Conservation (phyloP, 1,140 invertebrate genomes). For the Yoshiicerus persimilis region DNA sequence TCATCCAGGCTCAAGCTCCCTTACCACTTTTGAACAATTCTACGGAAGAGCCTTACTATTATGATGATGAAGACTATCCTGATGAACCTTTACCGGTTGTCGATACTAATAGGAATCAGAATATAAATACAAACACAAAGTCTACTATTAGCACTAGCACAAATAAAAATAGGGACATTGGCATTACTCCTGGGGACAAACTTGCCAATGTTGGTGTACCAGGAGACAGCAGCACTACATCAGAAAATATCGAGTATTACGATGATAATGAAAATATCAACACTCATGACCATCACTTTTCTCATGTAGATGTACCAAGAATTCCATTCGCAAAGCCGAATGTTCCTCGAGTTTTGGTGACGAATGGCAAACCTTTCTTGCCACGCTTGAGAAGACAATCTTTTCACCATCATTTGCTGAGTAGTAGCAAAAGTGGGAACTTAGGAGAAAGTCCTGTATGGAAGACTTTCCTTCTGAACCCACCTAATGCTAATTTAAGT, state of each 20-base stretch:
- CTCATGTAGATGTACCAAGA: conserved; percentile 48
- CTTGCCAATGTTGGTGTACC: background rate
- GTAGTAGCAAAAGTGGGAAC: background rate
- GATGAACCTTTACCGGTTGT: conserved; percentile 25
- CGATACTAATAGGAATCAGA: background rate
- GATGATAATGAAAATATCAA: conserved; percentile 42
- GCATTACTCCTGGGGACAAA: background rate
- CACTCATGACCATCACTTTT: conserved; percentile 45
- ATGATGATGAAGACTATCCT: conserved; percentile 39
- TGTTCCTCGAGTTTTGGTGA: conserved; percentile 46
- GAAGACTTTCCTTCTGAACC: background rate
- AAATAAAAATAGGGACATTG: background rate
- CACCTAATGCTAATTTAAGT: background rate
- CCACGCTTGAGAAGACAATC: conserved; percentile 44
- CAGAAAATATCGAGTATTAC: conserved; percentile 34
- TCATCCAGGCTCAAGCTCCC: background rate
- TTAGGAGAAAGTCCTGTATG: conserved; percentile 6
- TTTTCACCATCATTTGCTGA: background rate
- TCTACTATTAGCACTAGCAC: background rate
- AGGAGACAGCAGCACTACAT: background rate
- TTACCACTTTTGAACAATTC: background rate
- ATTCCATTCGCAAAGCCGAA: conserved; percentile 50
- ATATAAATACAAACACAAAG: background rate
- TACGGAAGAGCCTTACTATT: conserved; percentile 42
- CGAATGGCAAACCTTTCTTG: conserved; percentile 48